Conservation (phyloP, 2,888 invertebrate species). For the Sisyra nigra region DNA sequence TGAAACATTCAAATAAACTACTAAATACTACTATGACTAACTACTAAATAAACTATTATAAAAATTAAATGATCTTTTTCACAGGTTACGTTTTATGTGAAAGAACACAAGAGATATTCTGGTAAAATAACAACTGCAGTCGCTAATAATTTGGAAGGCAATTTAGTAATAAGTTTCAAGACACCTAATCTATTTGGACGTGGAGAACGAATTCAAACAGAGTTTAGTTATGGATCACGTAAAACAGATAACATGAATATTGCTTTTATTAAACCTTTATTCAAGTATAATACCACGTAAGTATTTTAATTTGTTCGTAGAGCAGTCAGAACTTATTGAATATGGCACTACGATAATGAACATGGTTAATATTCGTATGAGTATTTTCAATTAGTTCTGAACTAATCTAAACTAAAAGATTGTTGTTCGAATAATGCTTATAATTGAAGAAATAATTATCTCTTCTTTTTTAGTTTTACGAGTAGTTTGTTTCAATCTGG, state of each 20-base stretch:
- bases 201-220: slow-evolving; percentile 67
- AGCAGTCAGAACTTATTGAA: too few species aligned
- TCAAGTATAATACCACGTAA: background rate
- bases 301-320: background rate
- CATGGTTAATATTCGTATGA: too few species aligned
- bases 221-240: slow-evolving; percentile 74
- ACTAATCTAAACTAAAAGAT: too few species aligned
- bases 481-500: slow-evolving; percentile 59
- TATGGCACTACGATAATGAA: too few species aligned
- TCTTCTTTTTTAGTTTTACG: slow-evolving; percentile 38
- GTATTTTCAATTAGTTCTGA: too few species aligned
- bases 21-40: too few species aligned
- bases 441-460: background rate
- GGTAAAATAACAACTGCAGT: slow-evolving; percentile 78
- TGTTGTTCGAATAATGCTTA: too few species aligned
- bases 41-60: too few species aligned
- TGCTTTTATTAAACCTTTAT: slow-evolving; percentile 69
- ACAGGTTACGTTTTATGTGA: slow-evolving; percentile 73
- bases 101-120: slow-evolving; percentile 63
- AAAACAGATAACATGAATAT: slow-evolving; percentile 67
- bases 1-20: too few species aligned
- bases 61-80: slow-evolving; percentile 11
- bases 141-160: slow-evolving; percentile 76
- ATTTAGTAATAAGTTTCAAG: slow-evolving; percentile 54
- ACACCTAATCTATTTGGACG: slow-evolving; percentile 76